These are phyloP conservation scores for Dioctria linearis DNA, from an alignment of 2,888 invertebrate species.

Conservation along the genomic window DNA sequence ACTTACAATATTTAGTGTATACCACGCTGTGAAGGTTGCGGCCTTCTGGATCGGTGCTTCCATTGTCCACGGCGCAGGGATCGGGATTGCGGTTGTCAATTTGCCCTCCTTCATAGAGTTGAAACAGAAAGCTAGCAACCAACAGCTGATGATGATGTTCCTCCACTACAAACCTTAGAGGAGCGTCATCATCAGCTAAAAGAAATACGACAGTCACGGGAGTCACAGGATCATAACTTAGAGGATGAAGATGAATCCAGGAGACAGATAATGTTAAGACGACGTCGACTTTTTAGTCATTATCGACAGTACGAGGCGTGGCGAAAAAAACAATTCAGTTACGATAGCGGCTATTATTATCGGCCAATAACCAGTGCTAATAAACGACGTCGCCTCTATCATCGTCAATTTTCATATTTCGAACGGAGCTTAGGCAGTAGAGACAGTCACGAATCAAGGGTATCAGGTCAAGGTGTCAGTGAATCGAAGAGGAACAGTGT, in stretches of 20 bases:
- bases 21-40: slow-evolving; percentile 85
- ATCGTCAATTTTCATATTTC: slow-evolving; percentile 69
- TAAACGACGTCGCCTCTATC: slow-evolving; percentile 68
- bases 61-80: slow-evolving; percentile 84
- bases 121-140: slow-evolving; percentile 78
- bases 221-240: slow-evolving; percentile 53
- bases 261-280: slow-evolving; percentile 67
- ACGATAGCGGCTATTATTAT: slow-evolving; percentile 68
- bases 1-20: slow-evolving; percentile 66
- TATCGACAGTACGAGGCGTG: slow-evolving; percentile 70
- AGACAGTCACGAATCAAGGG: slow-evolving; percentile 67
- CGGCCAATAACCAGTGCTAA: slow-evolving; percentile 66
- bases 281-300: slow-evolving; percentile 69
- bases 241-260: slow-evolving; percentile 67
- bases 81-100: slow-evolving; percentile 92
- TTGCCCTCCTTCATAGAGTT: slow-evolving; percentile 89
- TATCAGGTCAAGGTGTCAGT: slow-evolving; percentile 26
- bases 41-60: slow-evolving; percentile 91
- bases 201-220: slow-evolving; percentile 57
- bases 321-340: slow-evolving; percentile 70
- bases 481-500: slow-evolving; percentile 55
- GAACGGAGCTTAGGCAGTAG: slow-evolving; percentile 68
- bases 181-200: slow-evolving; percentile 62
- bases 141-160: slow-evolving; percentile 65
- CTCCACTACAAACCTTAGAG: slow-evolving; percentile 40